These are phyloP conservation scores for Mesoligia furuncula DNA, from an alignment of 2,888 invertebrate genomes.

Conservation along the genomic window DNA sequence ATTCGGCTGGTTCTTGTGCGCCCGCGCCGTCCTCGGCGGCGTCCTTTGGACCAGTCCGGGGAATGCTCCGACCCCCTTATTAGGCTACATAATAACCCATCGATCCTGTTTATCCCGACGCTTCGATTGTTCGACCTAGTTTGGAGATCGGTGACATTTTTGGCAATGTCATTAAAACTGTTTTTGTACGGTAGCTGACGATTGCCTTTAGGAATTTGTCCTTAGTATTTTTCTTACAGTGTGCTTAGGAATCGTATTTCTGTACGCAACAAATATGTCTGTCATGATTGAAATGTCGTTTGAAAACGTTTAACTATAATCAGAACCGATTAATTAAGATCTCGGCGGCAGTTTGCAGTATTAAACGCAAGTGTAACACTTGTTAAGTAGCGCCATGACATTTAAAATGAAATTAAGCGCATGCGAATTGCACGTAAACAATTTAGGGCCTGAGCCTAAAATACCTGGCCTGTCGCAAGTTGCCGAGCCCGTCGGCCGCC, in stretches of 20 bases:
- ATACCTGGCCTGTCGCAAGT: slow-evolving; percentile 80
- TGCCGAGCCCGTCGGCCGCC: slow-evolving; percentile 79
- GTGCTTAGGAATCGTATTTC: slow-evolving; percentile 22
- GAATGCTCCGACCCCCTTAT: slow-evolving; percentile 85
- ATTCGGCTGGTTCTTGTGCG: slow-evolving; percentile 79
- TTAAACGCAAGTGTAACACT: slow-evolving; percentile 61
- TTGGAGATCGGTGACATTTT: slow-evolving; percentile 84
- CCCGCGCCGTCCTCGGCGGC: slow-evolving; percentile 84
- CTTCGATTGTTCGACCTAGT: slow-evolving; percentile 87
- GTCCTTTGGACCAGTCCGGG: slow-evolving; percentile 83
- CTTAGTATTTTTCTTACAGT: slow-evolving; percentile 21
- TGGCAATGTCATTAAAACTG: slow-evolving; percentile 65
- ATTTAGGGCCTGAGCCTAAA: slow-evolving; percentile 83
- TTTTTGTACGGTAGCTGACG: slow-evolving; percentile 56
- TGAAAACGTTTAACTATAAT: slow-evolving; percentile 33
- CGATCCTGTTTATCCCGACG: slow-evolving; percentile 77
- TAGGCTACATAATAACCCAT: slow-evolving; percentile 85
- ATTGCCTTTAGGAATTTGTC: slow-evolving; percentile 31
- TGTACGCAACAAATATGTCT: slow-evolving; percentile 24
- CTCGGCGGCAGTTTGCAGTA: slow-evolving; percentile 40
- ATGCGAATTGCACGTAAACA: slow-evolving; percentile 77
- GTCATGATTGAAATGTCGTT: slow-evolving; percentile 43
- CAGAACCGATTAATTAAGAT: slow-evolving; percentile 47
- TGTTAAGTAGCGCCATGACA: slow-evolving; percentile 72
- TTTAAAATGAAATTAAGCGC: slow-evolving; percentile 75